Base-by-base conservation (phyloP, 23 tunicate species). In the Botrylloides violaceus region DNA sequence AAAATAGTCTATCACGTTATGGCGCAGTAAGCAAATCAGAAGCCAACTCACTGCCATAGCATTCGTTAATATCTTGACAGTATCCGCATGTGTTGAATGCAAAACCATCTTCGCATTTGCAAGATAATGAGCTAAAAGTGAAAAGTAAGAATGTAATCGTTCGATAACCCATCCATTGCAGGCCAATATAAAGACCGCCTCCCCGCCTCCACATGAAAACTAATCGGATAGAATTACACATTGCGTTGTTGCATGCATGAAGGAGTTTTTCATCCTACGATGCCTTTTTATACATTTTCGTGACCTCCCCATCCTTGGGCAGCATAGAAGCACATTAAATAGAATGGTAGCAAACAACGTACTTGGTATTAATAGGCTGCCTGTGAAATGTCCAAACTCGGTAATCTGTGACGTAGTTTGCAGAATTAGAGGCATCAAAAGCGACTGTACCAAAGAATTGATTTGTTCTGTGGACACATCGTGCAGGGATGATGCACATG, bases 101-200 rank as follows among this genome's bases (percentile, higher is more conserved):
- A 31, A 12, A 63, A 3, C 70, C 70, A 3, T 25, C 70, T 28
- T 63, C 70, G 35, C 70, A 63, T 3, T 29, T 3, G 9, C 70
- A 63, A 27, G 34, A 25, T 22, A 26, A 59, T 59, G 9, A 6
- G 26, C 53, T 43, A 43, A 43, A 43, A 43, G 53, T 43, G 12
- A 43, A 43, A 43, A 43, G 9, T n/a, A n/a, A n/a, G n/a, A n/a
- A n/a, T n/a, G n/a, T n/a, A n/a, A n/a, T n/a, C n/a, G n/a, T n/a
- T n/a, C n/a, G n/a, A n/a, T n/a, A n/a, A n/a, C n/a, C n/a, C n/a
- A n/a, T n/a, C n/a, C 53, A 43, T 43, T 43, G 53, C 15, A 43
- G 9, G 15, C 53, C 12, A 43, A 43, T 43, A 43, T 43, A 43
- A 43, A 7, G 15, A 43, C 53, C 9, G 9, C 12, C 53, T 9